These are phyloP conservation scores for Entomyzon cyanotis DNA, from an alignment of 2,113 vertebrate species.

Conservation along the genomic window DNA sequence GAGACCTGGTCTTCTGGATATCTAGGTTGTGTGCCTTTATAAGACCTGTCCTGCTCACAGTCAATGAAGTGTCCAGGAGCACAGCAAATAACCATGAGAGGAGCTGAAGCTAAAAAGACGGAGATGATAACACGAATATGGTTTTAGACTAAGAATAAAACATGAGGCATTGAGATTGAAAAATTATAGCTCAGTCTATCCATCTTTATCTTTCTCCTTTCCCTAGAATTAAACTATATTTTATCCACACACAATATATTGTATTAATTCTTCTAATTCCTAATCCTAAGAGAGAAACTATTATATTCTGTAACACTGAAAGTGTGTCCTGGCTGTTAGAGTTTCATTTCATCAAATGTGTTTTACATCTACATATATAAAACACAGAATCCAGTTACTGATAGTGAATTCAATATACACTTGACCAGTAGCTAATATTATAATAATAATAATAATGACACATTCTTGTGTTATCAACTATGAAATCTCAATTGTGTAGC, in stretches of 20 bases:
- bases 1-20: not conserved
- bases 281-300: not conserved
- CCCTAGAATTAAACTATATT: not conserved
- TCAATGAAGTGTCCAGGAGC: not conserved
- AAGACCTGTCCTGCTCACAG: not conserved
- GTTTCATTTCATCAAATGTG: not conserved
- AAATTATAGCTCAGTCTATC: not conserved
- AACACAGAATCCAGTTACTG: not conserved
- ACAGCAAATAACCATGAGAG: not conserved
- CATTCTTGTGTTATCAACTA: not conserved
- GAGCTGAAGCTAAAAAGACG: not conserved
- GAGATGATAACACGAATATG: not conserved
- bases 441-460: conserved; percentile 33
- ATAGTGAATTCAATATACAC: not conserved
- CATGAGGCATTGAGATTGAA: not conserved
- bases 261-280: conserved; percentile 28
- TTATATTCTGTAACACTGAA: not conserved
- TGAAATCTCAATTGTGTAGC: not conserved
- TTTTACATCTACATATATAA: conserved; percentile 13
- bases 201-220: not conserved
- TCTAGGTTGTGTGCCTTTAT: not conserved
- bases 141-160: not conserved
- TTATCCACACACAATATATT: not conserved
- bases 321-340: not conserved
- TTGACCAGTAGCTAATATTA: conserved; percentile 30